Evolutionary conservation across 2,113 vertebrate species (phyloP), one percentile per base, ranked within the genome.

Genomic region (Eolophus roseicapilla): DNA sequence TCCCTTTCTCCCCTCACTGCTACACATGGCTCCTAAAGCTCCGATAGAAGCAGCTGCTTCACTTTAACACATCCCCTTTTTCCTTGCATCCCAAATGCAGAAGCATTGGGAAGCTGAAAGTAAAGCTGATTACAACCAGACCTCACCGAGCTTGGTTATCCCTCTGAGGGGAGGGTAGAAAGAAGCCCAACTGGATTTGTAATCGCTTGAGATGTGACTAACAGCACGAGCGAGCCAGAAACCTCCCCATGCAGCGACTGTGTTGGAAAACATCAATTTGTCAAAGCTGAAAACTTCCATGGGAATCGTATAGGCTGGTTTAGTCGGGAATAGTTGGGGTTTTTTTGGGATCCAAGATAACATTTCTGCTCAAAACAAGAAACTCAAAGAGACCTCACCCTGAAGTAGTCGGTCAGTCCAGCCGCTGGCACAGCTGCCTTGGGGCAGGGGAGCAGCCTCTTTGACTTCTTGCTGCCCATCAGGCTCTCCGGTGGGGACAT

Each of bases 161-260:
- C 71, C 85, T 70, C 7, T 7, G 73, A 88, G 80, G 80, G 68
- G 29, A 81, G 76, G 73, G 75, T 20, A 88, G 90, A 78, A 88
- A 90, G 94, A 83, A 20, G 47, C 85, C 64, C 64, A 20, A 59
- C 73, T 91, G 95, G 92, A 86, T 96, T 81, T 92, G 43, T 88
- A 86, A 70, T 92, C 13, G 5, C 60, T 33, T 74, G 41, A 60
- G 90, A 63, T 92, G 85, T 86, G 85, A 93, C 90, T 92, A 84
- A 88, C 80, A 88, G 76, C 86, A 60, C 6, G 11, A 93, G 73
- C 70, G 29, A 57, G 88, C 82, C 81, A 76, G 89, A 89, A 91
- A 41, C 53, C 73, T 84, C 80, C 83, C 18, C 0, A 1, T 35
- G 39, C 53, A 77, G 64, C 4, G 2, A 31, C 55, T 75, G 25